Percentiles rank a stretch among this genome's conserved stretches.
These are phyloP conservation scores for Tympanoctomys barrerae DNA, from an alignment of 2,797 vertebrate species.

Conservation along the genomic window DNA sequence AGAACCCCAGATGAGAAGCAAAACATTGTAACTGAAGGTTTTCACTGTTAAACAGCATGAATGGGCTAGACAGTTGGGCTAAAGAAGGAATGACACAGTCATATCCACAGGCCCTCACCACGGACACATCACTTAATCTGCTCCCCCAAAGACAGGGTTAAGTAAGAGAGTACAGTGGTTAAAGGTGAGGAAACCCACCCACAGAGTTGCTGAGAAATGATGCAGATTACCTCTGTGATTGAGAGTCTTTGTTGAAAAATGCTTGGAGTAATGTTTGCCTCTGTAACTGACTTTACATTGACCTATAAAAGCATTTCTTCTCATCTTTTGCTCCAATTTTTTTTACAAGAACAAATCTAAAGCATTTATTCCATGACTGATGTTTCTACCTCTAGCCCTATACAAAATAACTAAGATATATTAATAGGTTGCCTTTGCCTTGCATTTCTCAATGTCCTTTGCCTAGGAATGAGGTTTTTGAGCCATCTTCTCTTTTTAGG, in stretches of 20 bases:
- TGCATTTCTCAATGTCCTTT: background rate
- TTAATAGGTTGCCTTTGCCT: background rate
- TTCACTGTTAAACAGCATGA: background rate
- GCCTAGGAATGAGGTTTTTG: conserved; percentile 8
- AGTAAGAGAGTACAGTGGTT: background rate
- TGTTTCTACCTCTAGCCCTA: background rate
- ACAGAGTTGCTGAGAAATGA: background rate
- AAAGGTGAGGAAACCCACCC: conserved; percentile 5
- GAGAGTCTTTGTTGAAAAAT: conserved; percentile 35
- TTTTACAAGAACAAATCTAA: conserved; percentile 28
- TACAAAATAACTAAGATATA: conserved; percentile 36
- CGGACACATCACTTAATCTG: background rate
- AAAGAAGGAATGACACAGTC: background rate
- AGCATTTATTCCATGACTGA: conserved; percentile 12
- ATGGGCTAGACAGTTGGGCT: background rate
- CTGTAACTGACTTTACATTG: conserved; percentile 27
- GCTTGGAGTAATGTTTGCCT: conserved; percentile 21
- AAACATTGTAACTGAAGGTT: background rate
- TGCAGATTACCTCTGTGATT: background rate
- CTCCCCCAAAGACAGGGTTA: background rate
- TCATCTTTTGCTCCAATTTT: conserved; percentile 31
- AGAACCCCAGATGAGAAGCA: conserved; percentile 43
- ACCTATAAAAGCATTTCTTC: conserved; percentile 17
- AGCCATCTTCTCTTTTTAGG: conserved; percentile 33
- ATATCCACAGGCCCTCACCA: background rate